Evolutionary conservation across 1,140 invertebrate genomes (phyloP), one percentile per base, ranked within the genome.

Genomic region (Trinorchestia longiramus): DNA sequence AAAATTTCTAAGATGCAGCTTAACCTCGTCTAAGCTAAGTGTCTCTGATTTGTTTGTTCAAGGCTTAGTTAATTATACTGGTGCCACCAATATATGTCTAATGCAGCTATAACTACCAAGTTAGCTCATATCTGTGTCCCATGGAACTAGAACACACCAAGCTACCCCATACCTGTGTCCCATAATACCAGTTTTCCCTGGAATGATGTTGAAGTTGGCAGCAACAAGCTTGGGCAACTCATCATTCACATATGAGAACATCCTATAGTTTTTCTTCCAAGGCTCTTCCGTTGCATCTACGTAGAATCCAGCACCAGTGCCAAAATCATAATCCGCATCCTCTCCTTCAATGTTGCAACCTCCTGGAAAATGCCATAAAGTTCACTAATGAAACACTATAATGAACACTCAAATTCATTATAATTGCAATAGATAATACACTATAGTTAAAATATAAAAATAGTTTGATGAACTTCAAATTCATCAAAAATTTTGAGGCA

Each of bases 231-330:
- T 97, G 96, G 98, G 98, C 87, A 99, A 97, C 97, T 99, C 99
- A 97, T 98, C 98, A 19, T 99, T 99, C n/a, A 99, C 97, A 97
- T 99, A 99, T 91, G 98, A 99, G 97, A 98, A 99, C 99, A 99
- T 99, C 97, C 98, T 98, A 97, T 99, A 99, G 97, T 99, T 98
- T 95, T 98, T 98, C 87, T 98, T 98, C 99, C 99, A 99, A 95
- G 99, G 99, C 47, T 98, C 98, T 97, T 98, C 97, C 0, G 98
- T 98, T 6, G 99, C 99, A 98, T 99, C 98, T 0, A 99, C 97
- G 97, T 99, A 99, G 97, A 99, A 99, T 1, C 99, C 99, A 97
- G 99, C 99, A 43, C 99, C 99, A 45, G 98, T 98, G 45, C 99
- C 99, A 98, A 99, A 99, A 97, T 99, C 99, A 98, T 98, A 99